Percentiles rank a stretch among this genome's conserved stretches.
Conservation (phyloP, 2,888 invertebrate genomes). For the Ametastegia equiseti region DNA sequence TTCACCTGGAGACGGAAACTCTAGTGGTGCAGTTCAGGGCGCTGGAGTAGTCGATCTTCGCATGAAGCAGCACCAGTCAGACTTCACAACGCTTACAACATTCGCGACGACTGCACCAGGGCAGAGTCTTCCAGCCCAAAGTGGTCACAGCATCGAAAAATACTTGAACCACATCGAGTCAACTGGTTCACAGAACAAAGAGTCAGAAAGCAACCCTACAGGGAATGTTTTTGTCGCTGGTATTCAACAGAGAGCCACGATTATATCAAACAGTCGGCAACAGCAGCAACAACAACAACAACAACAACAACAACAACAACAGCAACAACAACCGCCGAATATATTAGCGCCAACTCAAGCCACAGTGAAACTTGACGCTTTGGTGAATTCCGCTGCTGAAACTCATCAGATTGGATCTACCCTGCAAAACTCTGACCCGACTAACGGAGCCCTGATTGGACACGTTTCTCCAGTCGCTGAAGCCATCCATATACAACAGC, state of each 20-base stretch:
- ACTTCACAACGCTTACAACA: conserved; percentile 78
- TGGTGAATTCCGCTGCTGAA: conserved; percentile 80
- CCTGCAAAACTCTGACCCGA: conserved; percentile 67
- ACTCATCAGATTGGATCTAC: conserved; percentile 76
- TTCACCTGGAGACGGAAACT: conserved; percentile 58
- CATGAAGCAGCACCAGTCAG: conserved; percentile 81
- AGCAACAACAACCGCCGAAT: conserved; percentile 55
- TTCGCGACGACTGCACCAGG: conserved; percentile 75
- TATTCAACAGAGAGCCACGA: conserved; percentile 70
- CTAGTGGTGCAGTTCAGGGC: conserved; percentile 59
- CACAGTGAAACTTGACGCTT: conserved; percentile 79
- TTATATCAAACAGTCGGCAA: conserved; percentile 66
- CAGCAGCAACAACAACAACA: too few species aligned
- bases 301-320: too few species aligned
- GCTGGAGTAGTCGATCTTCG: conserved; percentile 82
- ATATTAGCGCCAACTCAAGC: conserved; percentile 71
- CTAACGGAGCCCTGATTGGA: conserved; percentile 73
- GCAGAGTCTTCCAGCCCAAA: conserved; percentile 78
- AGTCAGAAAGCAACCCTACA: conserved; percentile 58
- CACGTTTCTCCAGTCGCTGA: conserved; percentile 75
- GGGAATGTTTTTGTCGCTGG: conserved; percentile 57
- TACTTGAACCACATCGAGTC: conserved; percentile 79
- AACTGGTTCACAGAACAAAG: conserved; percentile 57
- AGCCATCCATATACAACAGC: conserved; percentile 73
- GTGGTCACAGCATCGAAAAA: conserved; percentile 80